Percentiles rank a stretch among this genome's conserved stretches.
Conservation (phyloP, 2,888 invertebrate species). For the Epinotia demarniana region DNA sequence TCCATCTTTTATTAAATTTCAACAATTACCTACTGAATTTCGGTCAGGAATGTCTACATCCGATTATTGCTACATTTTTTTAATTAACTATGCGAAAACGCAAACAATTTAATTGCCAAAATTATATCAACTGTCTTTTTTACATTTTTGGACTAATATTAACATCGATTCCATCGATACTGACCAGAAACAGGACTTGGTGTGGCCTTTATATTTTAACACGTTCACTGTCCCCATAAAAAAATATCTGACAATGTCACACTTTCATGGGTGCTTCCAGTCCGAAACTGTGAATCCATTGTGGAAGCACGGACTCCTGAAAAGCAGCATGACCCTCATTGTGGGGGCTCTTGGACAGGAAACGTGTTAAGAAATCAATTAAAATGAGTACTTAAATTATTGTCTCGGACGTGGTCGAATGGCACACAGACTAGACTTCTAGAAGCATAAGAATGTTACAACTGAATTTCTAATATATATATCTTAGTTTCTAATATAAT, state of each 20-base stretch:
- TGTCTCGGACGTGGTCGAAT: conserved; percentile 39
- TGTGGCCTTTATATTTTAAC: not conserved
- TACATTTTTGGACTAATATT: not conserved
- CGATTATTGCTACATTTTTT: conserved; percentile 15
- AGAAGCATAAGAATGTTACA: not conserved
- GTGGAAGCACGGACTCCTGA: too few species aligned
- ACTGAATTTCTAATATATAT: conserved; percentile 6
- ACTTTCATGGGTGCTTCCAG: too few species aligned
- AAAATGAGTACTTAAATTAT: conserved; percentile 16
- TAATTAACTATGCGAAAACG: conserved; percentile 8
- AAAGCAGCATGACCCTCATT: too few species aligned
- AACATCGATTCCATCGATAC: not conserved
- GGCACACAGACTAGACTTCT: conserved; percentile 40
- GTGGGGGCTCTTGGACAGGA: too few species aligned
- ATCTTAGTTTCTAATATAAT: conserved; percentile 29
- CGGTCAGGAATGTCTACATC: conserved; percentile 14
- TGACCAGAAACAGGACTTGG: not conserved
- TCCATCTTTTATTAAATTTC: conserved; percentile 35
- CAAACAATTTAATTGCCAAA: not conserved
- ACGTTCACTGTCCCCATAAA: too few species aligned
- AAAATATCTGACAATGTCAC: too few species aligned
- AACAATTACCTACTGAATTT: conserved; percentile 22
- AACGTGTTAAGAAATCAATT: not conserved
- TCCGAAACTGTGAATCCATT: too few species aligned
- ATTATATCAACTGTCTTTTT: not conserved